Evolutionary conservation across 2,113 vertebrate genomes (phyloP).

Genomic region (Corythoichthys haematopterus): DNA sequence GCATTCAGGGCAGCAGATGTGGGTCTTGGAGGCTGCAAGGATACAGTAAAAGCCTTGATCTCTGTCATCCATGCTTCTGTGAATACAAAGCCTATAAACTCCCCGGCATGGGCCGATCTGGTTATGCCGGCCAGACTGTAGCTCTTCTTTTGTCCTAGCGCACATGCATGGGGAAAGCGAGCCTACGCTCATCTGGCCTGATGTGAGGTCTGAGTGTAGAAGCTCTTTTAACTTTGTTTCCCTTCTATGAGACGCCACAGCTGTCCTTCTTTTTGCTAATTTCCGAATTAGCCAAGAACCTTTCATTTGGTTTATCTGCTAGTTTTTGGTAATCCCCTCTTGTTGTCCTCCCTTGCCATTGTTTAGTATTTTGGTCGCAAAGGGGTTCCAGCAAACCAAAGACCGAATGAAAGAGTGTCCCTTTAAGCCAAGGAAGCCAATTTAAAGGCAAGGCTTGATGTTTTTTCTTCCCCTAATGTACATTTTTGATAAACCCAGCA

Average conservation of each 20-base stretch:
- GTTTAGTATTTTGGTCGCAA: slow-evolving; percentile 56
- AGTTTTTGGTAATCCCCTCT: slow-evolving; percentile 39
- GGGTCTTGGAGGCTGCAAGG: slow-evolving; percentile 49
- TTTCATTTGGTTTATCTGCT: slow-evolving; percentile 32
- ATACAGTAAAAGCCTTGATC: slow-evolving; percentile 64
- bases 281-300: slow-evolving; percentile 62
- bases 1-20: slow-evolving; percentile 71
- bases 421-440: slow-evolving; percentile 65
- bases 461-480: slow-evolving; percentile 35
- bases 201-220: slow-evolving; percentile 49
- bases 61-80: slow-evolving; percentile 74
- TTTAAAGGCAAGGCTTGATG: slow-evolving; percentile 51
- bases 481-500: slow-evolving; percentile 38
- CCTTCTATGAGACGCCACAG: slow-evolving; percentile 46
- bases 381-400: slow-evolving; percentile 73
- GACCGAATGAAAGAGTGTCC: slow-evolving; percentile 69
- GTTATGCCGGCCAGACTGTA: slow-evolving; percentile 71
- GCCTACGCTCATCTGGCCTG: slow-evolving; percentile 64
- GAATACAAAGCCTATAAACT: slow-evolving; percentile 75
- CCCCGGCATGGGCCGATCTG: slow-evolving; percentile 58
- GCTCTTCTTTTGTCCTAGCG: slow-evolving; percentile 77
- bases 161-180: slow-evolving; percentile 70
- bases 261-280: slow-evolving; percentile 60
- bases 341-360: slow-evolving; percentile 47
- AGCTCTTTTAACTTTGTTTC: slow-evolving; percentile 42